phyloP scores from a whole-genome alignment of 2,888 invertebrate species.

The Ypsolopha scabrella region DNA sequence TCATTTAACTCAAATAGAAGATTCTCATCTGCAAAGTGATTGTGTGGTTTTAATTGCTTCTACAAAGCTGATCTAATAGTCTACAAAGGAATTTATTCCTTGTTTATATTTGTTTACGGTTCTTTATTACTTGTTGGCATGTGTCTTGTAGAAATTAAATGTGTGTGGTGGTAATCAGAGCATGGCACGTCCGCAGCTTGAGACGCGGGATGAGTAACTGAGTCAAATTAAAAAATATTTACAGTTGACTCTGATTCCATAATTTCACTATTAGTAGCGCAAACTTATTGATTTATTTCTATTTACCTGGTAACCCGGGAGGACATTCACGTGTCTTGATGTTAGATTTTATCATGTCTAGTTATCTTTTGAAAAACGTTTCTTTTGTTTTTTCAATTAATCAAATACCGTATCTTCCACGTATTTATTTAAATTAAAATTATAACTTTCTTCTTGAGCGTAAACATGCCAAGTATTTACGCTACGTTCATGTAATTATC shows the following conservation, averaged over 20 bases:
- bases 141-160: conserved; percentile 56
- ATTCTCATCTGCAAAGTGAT: conserved; percentile 30
- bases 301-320: not conserved
- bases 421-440: no score
- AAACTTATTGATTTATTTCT: conserved; percentile 1
- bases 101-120: conserved; percentile 37
- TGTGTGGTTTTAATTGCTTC: conserved; percentile 49
- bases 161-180: conserved; percentile 50
- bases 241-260: conserved; percentile 38
- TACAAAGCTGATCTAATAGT: conserved; percentile 17
- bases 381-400: no score
- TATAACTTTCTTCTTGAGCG: no score
- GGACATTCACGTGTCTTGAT: no score
- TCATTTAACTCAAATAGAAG: conserved; percentile 46
- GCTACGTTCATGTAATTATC: no score
- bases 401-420: no score
- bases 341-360: no score
- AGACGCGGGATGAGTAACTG: conserved; percentile 49
- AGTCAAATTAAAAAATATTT: conserved; percentile 54
- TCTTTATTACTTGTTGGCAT: conserved; percentile 25
- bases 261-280: conserved; percentile 17
- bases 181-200: conserved; percentile 43
- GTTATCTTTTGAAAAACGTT: no score
- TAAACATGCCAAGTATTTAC: no score
- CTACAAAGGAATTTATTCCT: conserved; percentile 30